Conservation (phyloP, 2,113 vertebrate species). For the Ctenodactylus gundi region DNA sequence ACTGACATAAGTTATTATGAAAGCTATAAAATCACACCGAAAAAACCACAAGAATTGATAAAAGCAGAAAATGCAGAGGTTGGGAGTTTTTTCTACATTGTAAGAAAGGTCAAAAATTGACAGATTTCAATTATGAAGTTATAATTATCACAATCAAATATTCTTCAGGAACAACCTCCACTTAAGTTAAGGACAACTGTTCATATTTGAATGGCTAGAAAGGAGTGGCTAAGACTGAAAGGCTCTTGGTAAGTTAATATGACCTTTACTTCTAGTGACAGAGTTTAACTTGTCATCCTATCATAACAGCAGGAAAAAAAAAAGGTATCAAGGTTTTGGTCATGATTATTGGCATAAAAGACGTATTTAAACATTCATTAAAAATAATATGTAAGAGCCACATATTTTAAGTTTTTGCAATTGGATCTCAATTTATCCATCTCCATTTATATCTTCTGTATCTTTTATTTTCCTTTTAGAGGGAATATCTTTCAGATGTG, state of each 20-base stretch:
- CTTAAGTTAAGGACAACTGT: neutral
- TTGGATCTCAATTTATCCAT: neutral
- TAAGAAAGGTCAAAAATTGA: neutral
- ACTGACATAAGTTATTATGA: neutral
- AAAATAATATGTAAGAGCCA: neutral
- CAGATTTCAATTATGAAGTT: neutral
- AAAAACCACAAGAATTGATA: neutral
- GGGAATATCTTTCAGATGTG: neutral
- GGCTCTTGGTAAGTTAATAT: neutral
- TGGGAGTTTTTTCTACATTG: neutral
- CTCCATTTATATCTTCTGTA: conserved; percentile 19
- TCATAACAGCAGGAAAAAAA: neutral
- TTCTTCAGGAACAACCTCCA: neutral
- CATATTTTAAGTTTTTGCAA: neutral
- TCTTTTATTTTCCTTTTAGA: neutral
- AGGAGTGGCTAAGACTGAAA: neutral
- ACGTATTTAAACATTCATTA: neutral
- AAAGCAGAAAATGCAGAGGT: neutral
- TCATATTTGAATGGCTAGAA: neutral
- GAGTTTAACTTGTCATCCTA: neutral
- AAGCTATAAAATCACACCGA: neutral
- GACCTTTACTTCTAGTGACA: neutral
- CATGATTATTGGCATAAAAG: neutral
- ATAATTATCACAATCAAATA: neutral
- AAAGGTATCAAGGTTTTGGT: neutral